Base-by-base conservation (phyloP, 1,140 invertebrate species). In the Listronotus oregonensis region DNA sequence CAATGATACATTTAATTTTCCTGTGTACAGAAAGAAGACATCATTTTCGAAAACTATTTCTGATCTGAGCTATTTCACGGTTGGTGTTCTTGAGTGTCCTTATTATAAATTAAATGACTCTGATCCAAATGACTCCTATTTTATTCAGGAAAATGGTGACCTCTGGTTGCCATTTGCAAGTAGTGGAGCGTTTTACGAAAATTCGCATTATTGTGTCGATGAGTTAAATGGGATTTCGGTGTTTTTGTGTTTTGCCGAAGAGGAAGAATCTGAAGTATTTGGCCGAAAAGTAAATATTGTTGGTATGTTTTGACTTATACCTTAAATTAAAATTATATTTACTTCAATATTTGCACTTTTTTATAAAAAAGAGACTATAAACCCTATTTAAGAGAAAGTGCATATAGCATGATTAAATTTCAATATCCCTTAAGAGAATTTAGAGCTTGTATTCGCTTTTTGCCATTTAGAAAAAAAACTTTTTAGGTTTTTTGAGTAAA, bases 181-280 rank as follows among this genome's bases (percentile, higher is more conserved):
- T 32, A 6, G 17, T 10, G 34, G 34, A 0, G 9, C 14, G n/a
- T 52, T 42, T 34, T 69, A 44, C 21, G 12, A 39, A n/a, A 69
- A 61, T 47, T 14, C 31, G 9, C 9, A 46, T 46, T 69, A 69
- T 17, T 69, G 67, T 31, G n/a, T 69, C 5, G 63, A 69, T 31
- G 61, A 68, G 21, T 1, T 32, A 6, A 15, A 64, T 43, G n/a
- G 37, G 1, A n/a, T 59, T 12, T 51, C 66, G 8, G 60, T 27
- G 9, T 63, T 68, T 52, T 12, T 58, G 1, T 68, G 66, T 68
- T 68, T 68, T 47, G 6, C 37, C 8, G 42, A 50, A 10, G 39
- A 60, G 11, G 40, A 37, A 14, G 12, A 8, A 6, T 27, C 9
- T 12, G 51, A 11, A 7, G 10, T 21, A 3, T 10, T 42, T 34